Percentiles rank a stretch among this genome's conserved stretches.
These are phyloP conservation scores for Chunga burmeisteri DNA, from an alignment of 2,113 vertebrate species.

Conservation along the genomic window DNA sequence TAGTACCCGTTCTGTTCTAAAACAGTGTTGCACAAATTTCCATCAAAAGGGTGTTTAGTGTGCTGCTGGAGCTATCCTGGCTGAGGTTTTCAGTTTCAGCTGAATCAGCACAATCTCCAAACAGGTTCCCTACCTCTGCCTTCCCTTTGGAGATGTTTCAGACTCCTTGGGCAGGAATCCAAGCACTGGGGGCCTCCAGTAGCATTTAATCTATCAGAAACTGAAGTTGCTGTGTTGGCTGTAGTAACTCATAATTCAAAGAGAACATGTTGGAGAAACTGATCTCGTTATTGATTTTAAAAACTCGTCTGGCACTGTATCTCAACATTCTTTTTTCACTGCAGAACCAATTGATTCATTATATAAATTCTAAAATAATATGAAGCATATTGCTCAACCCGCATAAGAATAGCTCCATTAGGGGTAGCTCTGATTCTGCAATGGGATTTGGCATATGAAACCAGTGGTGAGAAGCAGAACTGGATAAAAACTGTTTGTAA, in stretches of 20 bases:
- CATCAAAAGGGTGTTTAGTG: neutral
- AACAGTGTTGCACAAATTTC: neutral
- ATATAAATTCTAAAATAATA: neutral
- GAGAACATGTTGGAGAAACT: neutral
- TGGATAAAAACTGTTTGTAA: neutral
- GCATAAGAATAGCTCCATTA: neutral
- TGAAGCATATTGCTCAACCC: neutral
- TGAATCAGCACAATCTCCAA: neutral
- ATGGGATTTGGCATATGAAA: neutral
- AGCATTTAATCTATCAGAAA: constrained; percentile 19
- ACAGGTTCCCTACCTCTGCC: neutral
- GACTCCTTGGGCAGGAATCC: neutral
- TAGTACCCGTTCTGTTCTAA: neutral
- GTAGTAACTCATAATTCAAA: constrained; percentile 27
- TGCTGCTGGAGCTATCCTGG: neutral
- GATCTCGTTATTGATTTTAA: constrained; percentile 19
- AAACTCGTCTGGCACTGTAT: neutral
- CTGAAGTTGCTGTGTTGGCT: constrained; percentile 8
- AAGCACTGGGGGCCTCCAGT: neutral
- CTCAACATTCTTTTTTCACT: neutral
- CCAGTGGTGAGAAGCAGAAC: neutral
- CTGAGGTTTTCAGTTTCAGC: neutral
- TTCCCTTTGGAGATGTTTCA: neutral
- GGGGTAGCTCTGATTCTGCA: neutral
- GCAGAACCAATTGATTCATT: neutral